phyloP scores from a whole-genome alignment of 2,797 vertebrate genomes.

The Parauchenoglanis punctatus region DNA sequence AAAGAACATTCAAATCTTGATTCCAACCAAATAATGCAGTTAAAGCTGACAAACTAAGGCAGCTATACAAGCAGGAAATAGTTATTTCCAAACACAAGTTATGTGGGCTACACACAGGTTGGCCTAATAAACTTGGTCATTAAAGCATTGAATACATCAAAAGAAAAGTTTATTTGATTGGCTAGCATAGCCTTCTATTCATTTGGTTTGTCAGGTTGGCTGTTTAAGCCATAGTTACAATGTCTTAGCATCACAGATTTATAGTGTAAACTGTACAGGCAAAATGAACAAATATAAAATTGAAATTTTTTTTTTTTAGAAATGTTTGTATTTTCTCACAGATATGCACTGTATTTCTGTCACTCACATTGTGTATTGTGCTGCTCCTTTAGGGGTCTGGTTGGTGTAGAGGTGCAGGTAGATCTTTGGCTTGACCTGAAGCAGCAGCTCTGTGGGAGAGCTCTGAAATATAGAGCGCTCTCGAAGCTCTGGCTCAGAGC shows the following conservation, averaged over 20 bases:
- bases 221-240: neutral
- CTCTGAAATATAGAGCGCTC: conserved; percentile 72
- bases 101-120: neutral
- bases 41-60: neutral
- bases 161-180: neutral
- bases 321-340: neutral
- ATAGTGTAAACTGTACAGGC: neutral
- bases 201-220: neutral
- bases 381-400: conserved; percentile 69
- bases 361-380: conserved; percentile 59
- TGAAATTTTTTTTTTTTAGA: neutral
- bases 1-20: neutral
- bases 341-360: neutral
- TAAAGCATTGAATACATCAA: neutral
- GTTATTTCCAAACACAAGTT: neutral
- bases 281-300: neutral
- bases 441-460: conserved; percentile 60
- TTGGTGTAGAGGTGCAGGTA: conserved; percentile 79
- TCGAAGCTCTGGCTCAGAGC: conserved; percentile 65
- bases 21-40: neutral
- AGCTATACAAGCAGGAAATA: neutral
- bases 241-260: neutral
- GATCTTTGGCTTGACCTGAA: conserved; percentile 74
- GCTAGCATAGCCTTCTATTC: neutral
- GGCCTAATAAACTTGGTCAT: neutral